Conservation (phyloP, 2,888 invertebrate genomes). For the Orthosia gothica region DNA sequence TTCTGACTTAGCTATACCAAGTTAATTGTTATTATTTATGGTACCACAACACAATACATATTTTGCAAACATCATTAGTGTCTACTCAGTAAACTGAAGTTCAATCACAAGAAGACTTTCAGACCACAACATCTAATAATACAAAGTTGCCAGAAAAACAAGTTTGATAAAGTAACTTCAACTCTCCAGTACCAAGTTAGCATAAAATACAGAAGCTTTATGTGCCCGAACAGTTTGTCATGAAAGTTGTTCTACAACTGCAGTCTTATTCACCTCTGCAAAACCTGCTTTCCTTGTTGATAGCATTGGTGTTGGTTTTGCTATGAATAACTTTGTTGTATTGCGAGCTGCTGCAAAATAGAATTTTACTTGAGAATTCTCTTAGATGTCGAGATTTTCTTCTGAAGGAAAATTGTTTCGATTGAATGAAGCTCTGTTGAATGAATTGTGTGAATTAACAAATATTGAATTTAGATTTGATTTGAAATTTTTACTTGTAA, state of each 20-base stretch:
- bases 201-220: slow-evolving; percentile 34
- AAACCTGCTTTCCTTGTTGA: slow-evolving; percentile 29
- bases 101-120: background rate
- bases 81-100: background rate
- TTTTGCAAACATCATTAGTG: no score
- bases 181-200: no score
- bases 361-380: slow-evolving; percentile 34
- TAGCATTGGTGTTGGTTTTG: slow-evolving; percentile 35
- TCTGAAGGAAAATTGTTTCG: slow-evolving; percentile 1
- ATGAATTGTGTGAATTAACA: slow-evolving; percentile 1
- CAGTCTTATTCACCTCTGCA: slow-evolving; percentile 34
- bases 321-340: slow-evolving; percentile 43
- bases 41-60: no score
- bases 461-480: background rate
- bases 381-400: background rate
- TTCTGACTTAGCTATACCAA: no score
- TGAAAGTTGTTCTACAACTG: slow-evolving; percentile 36
- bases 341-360: slow-evolving; percentile 8
- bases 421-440: background rate
- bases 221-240: slow-evolving; percentile 27
- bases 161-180: slow-evolving; percentile 27
- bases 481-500: no score
- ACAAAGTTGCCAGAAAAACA: slow-evolving; percentile 12
- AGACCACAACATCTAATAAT: background rate
- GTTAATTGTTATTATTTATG: background rate